These are phyloP conservation scores for Polymixis flavicincta DNA, from an alignment of 2,888 invertebrate species.

Conservation along the genomic window DNA sequence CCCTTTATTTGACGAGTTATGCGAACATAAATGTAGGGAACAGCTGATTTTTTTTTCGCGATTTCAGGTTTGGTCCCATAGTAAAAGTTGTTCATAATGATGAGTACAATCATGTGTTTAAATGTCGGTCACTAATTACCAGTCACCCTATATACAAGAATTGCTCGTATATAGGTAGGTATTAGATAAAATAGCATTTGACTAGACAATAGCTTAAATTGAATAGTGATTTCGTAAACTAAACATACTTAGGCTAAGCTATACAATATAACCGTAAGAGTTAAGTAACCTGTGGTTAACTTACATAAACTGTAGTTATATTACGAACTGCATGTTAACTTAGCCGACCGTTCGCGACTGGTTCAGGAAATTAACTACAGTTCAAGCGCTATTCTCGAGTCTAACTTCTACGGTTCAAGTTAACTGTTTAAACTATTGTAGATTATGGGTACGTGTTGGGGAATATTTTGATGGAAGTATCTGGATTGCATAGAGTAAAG, in stretches of 20 bases:
- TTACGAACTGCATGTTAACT: constrained; percentile 36
- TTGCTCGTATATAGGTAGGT: too few species aligned
- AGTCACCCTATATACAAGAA: too few species aligned
- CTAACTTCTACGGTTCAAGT: constrained; percentile 28
- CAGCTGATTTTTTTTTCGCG: too few species aligned
- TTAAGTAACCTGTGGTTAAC: constrained; percentile 27
- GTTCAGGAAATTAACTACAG: constrained; percentile 49
- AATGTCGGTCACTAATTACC: too few species aligned
- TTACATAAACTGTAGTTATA: constrained; percentile 35
- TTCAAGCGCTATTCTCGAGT: constrained; percentile 14
- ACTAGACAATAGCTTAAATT: background rate
- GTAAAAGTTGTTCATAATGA: too few species aligned
- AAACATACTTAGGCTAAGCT: background rate
- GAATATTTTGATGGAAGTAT: background rate
- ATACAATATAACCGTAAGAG: background rate
- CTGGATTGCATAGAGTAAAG: background rate
- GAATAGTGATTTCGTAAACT: background rate
- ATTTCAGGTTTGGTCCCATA: too few species aligned
- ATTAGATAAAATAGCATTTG: too few species aligned
- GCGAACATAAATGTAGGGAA: too few species aligned
- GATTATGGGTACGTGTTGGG: background rate
- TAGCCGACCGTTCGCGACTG: constrained; percentile 13
- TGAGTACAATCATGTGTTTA: too few species aligned
- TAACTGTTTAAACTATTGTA: constrained; percentile 24
- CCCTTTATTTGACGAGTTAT: too few species aligned